These are phyloP conservation scores for Pseudachorutes palmiensis DNA, from an alignment of 1,140 invertebrate genomes.

Conservation along the genomic window DNA sequence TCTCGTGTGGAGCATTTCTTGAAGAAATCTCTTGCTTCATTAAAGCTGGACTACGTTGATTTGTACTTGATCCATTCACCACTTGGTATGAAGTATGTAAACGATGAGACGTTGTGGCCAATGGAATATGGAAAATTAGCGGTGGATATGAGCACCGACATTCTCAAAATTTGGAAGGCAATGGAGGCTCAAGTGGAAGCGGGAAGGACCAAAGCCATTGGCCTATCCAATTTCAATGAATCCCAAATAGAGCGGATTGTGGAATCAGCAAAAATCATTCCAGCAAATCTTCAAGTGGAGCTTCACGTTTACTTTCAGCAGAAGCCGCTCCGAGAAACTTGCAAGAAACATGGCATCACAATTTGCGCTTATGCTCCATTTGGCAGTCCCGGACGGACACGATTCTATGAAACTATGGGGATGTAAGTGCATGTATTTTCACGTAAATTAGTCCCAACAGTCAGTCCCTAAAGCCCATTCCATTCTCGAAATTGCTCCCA, in stretches of 20 bases:
- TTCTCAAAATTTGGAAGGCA: slow-evolving; percentile 41
- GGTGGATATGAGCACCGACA: slow-evolving; percentile 19
- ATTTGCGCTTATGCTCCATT: slow-evolving; percentile 65
- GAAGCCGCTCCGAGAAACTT: slow-evolving; percentile 42
- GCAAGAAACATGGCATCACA: slow-evolving; percentile 38
- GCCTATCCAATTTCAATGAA: slow-evolving; percentile 52
- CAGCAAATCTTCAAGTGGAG: slow-evolving; percentile 48
- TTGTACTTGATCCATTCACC: slow-evolving; percentile 52
- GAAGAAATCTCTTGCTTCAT: slow-evolving; percentile 58
- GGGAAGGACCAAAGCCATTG: slow-evolving; percentile 41
- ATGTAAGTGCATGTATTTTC: no score
- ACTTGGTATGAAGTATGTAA: slow-evolving; percentile 38
- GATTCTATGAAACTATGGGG: slow-evolving; percentile 11
- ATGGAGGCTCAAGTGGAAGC: slow-evolving; percentile 40
- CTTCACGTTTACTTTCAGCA: slow-evolving; percentile 48
- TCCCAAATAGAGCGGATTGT: slow-evolving; percentile 45
- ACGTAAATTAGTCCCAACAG: no score
- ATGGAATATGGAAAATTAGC: slow-evolving; percentile 35
- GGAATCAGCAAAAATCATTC: slow-evolving; percentile 55
- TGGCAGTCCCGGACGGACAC: slow-evolving; percentile 54
- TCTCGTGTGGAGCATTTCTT: slow-evolving; percentile 64
- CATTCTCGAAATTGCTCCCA: neutral
- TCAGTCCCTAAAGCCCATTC: neutral
- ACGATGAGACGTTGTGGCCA: slow-evolving; percentile 29
- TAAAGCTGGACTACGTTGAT: slow-evolving; percentile 73